These are phyloP conservation scores for Cromileptes altivelis DNA, from an alignment of 2,113 vertebrate species.

Conservation along the genomic window DNA sequence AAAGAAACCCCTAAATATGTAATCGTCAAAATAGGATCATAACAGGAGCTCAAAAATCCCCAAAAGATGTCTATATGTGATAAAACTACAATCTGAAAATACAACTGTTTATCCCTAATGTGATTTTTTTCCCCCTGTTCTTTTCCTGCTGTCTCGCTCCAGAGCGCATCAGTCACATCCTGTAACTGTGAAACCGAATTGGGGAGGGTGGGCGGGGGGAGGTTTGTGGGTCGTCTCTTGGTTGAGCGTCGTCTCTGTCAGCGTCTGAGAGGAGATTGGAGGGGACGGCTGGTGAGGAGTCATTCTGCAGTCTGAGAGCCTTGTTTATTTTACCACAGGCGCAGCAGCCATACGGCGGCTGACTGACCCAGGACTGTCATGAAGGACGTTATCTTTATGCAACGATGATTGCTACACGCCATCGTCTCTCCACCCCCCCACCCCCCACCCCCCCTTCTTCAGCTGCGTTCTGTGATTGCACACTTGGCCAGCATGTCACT, in stretches of 20 bases:
- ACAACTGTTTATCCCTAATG: not conserved
- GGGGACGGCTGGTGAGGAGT: constrained; percentile 50
- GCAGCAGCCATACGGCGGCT: constrained; percentile 53
- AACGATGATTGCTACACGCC: constrained; percentile 28
- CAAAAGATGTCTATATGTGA: constrained; percentile 24
- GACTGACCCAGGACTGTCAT: constrained; percentile 58
- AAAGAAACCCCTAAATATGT: constrained; percentile 18
- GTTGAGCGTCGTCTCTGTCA: constrained; percentile 41
- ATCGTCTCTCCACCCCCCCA: not conserved
- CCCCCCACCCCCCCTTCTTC: not conserved
- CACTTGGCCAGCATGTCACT: constrained; percentile 48
- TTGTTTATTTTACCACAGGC: constrained; percentile 67
- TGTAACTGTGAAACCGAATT: constrained; percentile 23
- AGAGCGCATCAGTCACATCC: constrained; percentile 34
- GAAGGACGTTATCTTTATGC: constrained; percentile 75
- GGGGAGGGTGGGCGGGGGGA: not conserved
- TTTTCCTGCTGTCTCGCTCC: not conserved
- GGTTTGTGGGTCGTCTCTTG: constrained; percentile 23
- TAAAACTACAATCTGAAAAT: not conserved
- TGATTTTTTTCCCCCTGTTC: not conserved
- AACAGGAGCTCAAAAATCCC: constrained; percentile 16
- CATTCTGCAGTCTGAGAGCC: constrained; percentile 35
- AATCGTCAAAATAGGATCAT: constrained; percentile 27
- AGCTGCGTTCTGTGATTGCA: constrained; percentile 38
- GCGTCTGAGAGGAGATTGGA: constrained; percentile 57